Conservation (phyloP, 2,888 invertebrate genomes). For the Lagria hirta region DNA sequence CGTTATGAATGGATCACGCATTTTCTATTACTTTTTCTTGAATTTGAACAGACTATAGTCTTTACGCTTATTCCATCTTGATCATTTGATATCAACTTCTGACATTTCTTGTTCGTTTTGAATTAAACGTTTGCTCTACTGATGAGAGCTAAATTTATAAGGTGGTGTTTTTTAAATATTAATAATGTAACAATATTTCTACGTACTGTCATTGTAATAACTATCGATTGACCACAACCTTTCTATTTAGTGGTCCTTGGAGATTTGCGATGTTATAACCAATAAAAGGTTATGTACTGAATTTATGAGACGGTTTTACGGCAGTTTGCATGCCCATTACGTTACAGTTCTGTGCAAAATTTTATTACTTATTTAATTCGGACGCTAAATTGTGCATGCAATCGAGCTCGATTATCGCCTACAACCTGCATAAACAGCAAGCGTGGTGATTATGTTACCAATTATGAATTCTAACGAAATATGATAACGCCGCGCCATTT, state of each 20-base stretch:
- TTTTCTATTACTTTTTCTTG: too few relatives aligned
- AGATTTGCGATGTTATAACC: slow-evolving; percentile 20
- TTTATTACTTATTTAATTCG: slow-evolving; percentile 22
- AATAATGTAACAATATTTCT: too few relatives aligned
- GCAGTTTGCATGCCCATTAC: slow-evolving; percentile 17
- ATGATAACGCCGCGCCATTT: too few relatives aligned
- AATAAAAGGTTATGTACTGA: slow-evolving; percentile 20
- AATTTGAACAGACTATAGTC: too few relatives aligned
- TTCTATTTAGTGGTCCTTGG: slow-evolving; percentile 7
- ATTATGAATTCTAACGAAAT: slow-evolving; percentile 14
- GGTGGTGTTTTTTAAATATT: too few relatives aligned
- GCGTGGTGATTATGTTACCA: slow-evolving; percentile 9
- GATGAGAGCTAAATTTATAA: too few relatives aligned
- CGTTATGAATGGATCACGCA: too few relatives aligned
- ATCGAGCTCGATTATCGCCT: slow-evolving; percentile 13
- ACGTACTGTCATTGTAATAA: too few relatives aligned
- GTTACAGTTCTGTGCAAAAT: slow-evolving; percentile 12
- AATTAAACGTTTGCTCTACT: too few relatives aligned
- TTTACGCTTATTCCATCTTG: too few relatives aligned
- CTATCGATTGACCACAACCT: slow-evolving; percentile 8
- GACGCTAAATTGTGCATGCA: slow-evolving; percentile 12
- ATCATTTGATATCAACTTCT: too few relatives aligned
- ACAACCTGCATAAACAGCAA: slow-evolving; percentile 7
- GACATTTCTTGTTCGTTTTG: too few relatives aligned
- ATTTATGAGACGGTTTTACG: slow-evolving; percentile 18